Evolutionary conservation across 2,797 vertebrate genomes (phyloP), one percentile per base, ranked within the genome.

Genomic region (Mormyrops boulengeri): DNA sequence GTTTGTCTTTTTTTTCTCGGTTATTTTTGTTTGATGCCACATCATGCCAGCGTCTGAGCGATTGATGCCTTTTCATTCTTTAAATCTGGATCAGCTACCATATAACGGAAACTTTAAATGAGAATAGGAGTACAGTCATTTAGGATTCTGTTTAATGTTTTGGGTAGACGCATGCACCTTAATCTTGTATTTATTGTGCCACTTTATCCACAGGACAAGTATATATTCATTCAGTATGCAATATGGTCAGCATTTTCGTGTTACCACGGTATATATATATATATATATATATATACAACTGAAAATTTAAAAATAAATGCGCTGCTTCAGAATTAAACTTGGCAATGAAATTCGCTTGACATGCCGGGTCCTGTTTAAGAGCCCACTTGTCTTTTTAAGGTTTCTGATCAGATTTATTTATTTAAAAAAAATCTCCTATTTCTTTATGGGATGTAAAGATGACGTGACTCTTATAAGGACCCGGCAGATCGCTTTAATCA

Each of bases 1-100:
- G 30, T 60, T 44, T 19, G 80, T 47, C 77, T 49, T 89, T 60
- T 41, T 57, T 8, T 84, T 14, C 11, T 62, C 57, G 38, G 9
- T 85, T 30, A 30, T 69, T 62, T 85, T 14, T 53, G 53, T n/a
- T 60, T 88, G 41, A 62, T 84, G 80, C 80, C 80, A 84, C 80
- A 84, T 84, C 34, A 89, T 89, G 88, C 73, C 77, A 82, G 73
- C 73, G 34, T 84, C 26, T 57, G 69, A 55, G 77, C 49, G 49
- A 30, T 38, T 77, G 52, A 89, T 85, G 80, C 38, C 77, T 82
- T 55, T 34, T 44, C 82, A 30, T n/a, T 82, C 41, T 9, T 41
- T 44, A 14, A n/a, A 77, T 50, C 69, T 55, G 53, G 53, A 53
- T 26, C 19, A 50, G 47, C 49, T 26, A 30, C 26, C 47, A 6